These are phyloP conservation scores for Bos indicus DNA, from an alignment of 2,113 vertebrate genomes.

Conservation along the genomic window DNA sequence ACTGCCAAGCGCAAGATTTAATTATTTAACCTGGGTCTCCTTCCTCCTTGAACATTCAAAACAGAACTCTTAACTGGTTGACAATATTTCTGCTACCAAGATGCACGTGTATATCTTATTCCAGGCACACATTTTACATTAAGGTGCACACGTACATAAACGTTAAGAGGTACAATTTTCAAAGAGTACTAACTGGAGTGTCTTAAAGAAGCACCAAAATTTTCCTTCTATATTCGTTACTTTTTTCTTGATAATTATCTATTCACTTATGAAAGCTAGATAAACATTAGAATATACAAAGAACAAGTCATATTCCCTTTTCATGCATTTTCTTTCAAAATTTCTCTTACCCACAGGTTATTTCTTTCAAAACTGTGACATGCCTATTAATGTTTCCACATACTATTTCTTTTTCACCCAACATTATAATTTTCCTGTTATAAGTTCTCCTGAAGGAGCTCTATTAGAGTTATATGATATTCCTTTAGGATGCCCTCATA, in stretches of 20 bases:
- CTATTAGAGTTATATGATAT: neutral
- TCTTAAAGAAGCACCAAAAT: neutral
- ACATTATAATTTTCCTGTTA: neutral
- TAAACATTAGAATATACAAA: neutral
- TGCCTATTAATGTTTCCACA: neutral
- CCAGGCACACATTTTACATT: neutral
- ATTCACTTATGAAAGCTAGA: neutral
- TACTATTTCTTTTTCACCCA: neutral
- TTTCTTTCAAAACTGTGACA: neutral
- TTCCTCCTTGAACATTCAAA: neutral
- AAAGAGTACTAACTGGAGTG: neutral
- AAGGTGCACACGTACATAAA: neutral
- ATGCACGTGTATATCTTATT: neutral
- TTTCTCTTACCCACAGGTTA: neutral
- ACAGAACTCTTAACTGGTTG: neutral
- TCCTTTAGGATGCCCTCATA: neutral
- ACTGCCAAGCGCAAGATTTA: neutral
- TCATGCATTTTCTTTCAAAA: neutral
- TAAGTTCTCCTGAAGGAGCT: neutral
- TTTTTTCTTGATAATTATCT: conserved; percentile 7
- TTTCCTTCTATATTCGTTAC: neutral
- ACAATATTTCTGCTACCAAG: neutral
- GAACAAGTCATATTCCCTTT: neutral
- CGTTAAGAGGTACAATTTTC: neutral
- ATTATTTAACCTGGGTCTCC: neutral